phyloP scores from a whole-genome alignment of 2,888 invertebrate genomes.

The Melipona bicolor region DNA sequence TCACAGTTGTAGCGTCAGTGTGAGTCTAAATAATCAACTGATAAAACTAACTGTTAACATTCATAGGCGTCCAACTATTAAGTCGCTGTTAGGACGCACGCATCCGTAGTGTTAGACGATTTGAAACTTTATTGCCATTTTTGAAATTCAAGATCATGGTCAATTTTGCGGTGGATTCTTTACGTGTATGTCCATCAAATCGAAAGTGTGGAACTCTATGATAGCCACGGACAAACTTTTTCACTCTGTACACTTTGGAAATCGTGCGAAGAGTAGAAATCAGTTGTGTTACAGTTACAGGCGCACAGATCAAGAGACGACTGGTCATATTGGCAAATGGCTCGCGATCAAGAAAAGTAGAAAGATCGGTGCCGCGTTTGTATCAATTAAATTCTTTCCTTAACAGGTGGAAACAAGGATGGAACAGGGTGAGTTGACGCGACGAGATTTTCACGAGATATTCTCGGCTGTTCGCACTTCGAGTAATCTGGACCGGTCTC shows the following conservation, averaged over 20 bases:
- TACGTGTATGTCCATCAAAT: too few species aligned
- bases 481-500: slow-evolving; percentile 21
- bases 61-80: too few species aligned
- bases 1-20: too few species aligned
- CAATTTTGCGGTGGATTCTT: too few species aligned
- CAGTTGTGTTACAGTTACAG: slow-evolving; percentile 59
- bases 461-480: slow-evolving; percentile 13
- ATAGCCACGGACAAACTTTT: too few species aligned
- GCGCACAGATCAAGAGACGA: slow-evolving; percentile 8
- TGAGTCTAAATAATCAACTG: too few species aligned
- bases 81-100: too few species aligned
- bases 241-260: slow-evolving; percentile 39
- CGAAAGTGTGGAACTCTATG: too few species aligned
- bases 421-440: slow-evolving; percentile 1
- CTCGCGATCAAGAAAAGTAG: slow-evolving; percentile 7
- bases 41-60: too few species aligned
- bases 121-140: too few species aligned
- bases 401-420: neutral
- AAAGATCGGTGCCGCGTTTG: slow-evolving; percentile 28
- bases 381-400: slow-evolving; percentile 33
- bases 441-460: slow-evolving; percentile 41
- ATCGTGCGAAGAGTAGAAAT: slow-evolving; percentile 71
- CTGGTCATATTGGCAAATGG: slow-evolving; percentile 50
- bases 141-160: too few species aligned
- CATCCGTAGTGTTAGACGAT: too few species aligned